Evolutionary conservation across 2,888 invertebrate species (phyloP), one percentile per base, ranked within the genome.

Genomic region (Drosophila bunnanda): DNA sequence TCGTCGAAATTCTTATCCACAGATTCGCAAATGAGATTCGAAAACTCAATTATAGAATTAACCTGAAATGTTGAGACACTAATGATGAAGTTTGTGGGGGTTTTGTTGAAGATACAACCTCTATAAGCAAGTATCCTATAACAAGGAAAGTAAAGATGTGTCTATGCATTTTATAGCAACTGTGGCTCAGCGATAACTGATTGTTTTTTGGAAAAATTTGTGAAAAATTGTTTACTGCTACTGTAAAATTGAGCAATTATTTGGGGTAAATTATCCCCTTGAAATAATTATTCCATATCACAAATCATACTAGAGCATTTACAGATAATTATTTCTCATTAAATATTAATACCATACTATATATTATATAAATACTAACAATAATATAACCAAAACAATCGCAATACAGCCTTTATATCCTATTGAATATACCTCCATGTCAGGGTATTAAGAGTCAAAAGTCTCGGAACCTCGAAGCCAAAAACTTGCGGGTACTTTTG

Each of bases 401-500:
- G n/a, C n/a, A 13, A 13, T 10, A 32, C 15, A 15, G 20, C 32
- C 36, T 30, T 15, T 43, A 22, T 22, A 15, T n/a, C 17, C 30
- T 6, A 32, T 30, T 38, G n/a, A 62, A 46, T 46, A 38, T 53
- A 48, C 48, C 46, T 60, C 38, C 53, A 60, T 39, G 17, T 20
- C 10, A 67, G 74, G 56, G 69, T 65, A 67, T 68, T 30, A 60
- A 76, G 79, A 87, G 82, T 87, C 87, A 84, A 44, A 64, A 25
- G 66, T 52, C 58, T 43, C 38, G 44, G 44, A 61, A 68, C 36
- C 44, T 25, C 32, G 50, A 36, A 32, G 41, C 32, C 58, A 17
- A 67, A 46, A 59, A 61, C 25, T 59, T 87, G 85, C 88, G 85
- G 88, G 88, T 75, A 78, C 80, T 78, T 79, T 86, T 85, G 85